phyloP scores from a whole-genome alignment of 2,888 invertebrate genomes.

The Torymus texanus region DNA sequence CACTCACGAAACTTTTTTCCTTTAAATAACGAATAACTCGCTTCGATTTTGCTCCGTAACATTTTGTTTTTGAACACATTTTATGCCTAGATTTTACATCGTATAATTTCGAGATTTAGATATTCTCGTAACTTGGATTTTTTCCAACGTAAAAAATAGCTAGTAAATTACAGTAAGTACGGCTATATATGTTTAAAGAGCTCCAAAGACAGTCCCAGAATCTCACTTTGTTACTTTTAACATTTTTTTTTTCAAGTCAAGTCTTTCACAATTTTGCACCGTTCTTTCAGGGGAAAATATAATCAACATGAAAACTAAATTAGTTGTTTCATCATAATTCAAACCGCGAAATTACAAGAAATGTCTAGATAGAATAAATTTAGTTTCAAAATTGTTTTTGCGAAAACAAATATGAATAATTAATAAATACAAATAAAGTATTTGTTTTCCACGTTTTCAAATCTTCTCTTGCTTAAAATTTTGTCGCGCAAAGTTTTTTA shows the following conservation, averaged over 20 bases:
- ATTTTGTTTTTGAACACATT: constrained; percentile 73
- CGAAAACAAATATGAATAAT: not conserved
- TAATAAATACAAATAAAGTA: constrained; percentile 9
- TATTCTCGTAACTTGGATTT: constrained; percentile 65
- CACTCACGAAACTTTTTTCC: constrained; percentile 44
- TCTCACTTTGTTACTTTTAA: constrained; percentile 62
- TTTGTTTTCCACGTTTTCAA: constrained; percentile 42
- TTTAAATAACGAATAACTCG: constrained; percentile 57
- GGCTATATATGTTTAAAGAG: constrained; percentile 62
- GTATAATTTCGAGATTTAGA: constrained; percentile 54
- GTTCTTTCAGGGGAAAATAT: constrained; percentile 45
- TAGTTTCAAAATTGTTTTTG: constrained; percentile 8
- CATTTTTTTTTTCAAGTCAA: constrained; percentile 60
- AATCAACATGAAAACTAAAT: constrained; percentile 2
- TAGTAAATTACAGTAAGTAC: constrained; percentile 58
- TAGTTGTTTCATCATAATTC: too few species aligned
- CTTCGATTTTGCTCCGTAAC: constrained; percentile 58
- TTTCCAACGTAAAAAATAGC: constrained; percentile 64
- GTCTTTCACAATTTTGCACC: constrained; percentile 58
- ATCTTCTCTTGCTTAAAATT: constrained; percentile 58
- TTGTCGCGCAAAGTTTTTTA: constrained; percentile 71
- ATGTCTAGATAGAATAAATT: constrained; percentile 16
- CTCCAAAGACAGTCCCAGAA: constrained; percentile 67
- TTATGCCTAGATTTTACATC: constrained; percentile 69
- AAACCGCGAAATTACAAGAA: too few species aligned